Base-by-base conservation (phyloP, 2,888 invertebrate genomes). In the Gari tellinella region DNA sequence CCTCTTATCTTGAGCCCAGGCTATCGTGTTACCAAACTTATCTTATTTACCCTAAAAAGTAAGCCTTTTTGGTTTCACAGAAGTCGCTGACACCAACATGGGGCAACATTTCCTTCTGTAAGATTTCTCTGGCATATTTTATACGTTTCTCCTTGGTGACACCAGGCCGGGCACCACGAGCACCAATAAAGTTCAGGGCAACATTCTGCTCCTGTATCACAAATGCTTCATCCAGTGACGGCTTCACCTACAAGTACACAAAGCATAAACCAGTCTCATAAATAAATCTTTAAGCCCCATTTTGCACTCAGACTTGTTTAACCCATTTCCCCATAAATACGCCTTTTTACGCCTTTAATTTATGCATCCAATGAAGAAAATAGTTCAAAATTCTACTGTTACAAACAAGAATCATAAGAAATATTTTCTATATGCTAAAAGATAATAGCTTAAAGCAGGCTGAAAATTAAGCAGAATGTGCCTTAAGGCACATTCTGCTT, bases 71-170 rank as follows among this genome's bases (percentile, higher is more conserved):
- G 0, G 99, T 99, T 93, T 99, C 99, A 94, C 99, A 99, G 92
- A 99, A 99, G 91, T 99, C 99, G 45, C 99, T 98, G 0, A 99
- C 98, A 81, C 99, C 99, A 68, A 99, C 99, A 93, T 99, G 99
- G 0, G 99, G 99, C 86, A 99, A 94, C 97, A 99, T 98, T 95
- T 99, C 99, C 90, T 99, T 99, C 90, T 99, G 99, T 75, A 99
- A 93, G 93, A 99, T 99, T 95, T 99, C 99, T 90, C 97, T 95
- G 0, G 99, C 99, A 93, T 99, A 99, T 93, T 99, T 99, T 56
- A 99, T 97, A 94, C 99, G 96, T 91, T 98, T 99, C 86, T 99
- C 99, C 92, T 98, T 98, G 0, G 99, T 98, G 0, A 99, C 99
- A 91, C 99, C 99, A 10, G 99, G 99, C 57, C 97, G 94, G 26